Conservation (phyloP, 2,113 vertebrate species). For the Labeo catla region DNA sequence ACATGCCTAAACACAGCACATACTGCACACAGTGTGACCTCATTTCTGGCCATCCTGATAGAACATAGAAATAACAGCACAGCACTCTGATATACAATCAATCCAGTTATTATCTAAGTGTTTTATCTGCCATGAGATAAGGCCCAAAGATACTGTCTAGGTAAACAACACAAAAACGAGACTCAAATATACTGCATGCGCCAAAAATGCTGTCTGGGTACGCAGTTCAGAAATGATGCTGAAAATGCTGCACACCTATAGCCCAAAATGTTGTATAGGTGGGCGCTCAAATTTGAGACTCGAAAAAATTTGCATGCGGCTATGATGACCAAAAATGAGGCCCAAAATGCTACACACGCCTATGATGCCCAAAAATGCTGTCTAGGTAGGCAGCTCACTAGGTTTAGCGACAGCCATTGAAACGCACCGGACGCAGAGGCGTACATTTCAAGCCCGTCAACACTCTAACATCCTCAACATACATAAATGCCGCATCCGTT, state of each 20-base stretch:
- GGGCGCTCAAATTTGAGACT: not conserved
- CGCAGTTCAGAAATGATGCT: not conserved
- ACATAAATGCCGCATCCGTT: not conserved
- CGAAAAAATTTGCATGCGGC: not conserved
- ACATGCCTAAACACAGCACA: not conserved
- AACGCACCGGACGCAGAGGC: not conserved
- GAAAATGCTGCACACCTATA: not conserved
- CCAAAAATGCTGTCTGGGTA: not conserved
- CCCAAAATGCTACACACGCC: not conserved
- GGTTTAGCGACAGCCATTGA: constrained; percentile 3
- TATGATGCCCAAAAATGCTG: not conserved
- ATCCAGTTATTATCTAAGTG: not conserved
- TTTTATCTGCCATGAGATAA: not conserved
- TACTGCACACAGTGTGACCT: not conserved
- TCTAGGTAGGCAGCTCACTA: not conserved
- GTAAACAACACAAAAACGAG: not conserved
- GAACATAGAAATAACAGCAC: not conserved
- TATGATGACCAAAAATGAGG: not conserved
- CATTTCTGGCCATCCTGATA: constrained; percentile 11
- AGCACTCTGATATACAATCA: not conserved
- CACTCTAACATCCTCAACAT: not conserved
- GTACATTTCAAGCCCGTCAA: not conserved
- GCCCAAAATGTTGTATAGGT: not conserved
- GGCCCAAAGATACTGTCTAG: not conserved
- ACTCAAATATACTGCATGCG: not conserved